phyloP scores from a whole-genome alignment of 1,140 invertebrate species.

The Ceratitis capitata region DNA sequence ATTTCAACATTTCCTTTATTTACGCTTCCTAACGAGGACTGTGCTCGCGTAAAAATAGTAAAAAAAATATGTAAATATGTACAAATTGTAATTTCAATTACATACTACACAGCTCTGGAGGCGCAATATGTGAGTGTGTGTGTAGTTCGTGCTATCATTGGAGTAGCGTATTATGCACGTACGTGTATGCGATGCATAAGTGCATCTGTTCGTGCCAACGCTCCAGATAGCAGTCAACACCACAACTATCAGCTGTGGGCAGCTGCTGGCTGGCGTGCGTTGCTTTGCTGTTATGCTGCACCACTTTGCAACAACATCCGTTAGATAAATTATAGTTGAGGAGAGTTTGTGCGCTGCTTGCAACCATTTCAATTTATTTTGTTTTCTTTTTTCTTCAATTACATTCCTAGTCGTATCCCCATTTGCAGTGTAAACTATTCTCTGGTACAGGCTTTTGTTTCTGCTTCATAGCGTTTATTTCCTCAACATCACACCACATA shows the following conservation, averaged over 20 bases:
- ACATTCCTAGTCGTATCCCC: neutral
- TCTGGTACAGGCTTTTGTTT: neutral
- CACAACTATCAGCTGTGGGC: neutral
- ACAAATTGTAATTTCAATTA: conserved; percentile 1
- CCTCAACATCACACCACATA: neutral
- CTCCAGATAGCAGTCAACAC: neutral
- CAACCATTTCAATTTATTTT: neutral
- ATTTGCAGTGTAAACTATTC: neutral
- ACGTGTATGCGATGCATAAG: neutral
- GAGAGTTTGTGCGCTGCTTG: neutral
- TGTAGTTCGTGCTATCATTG: neutral
- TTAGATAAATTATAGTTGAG: neutral
- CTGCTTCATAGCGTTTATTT: neutral
- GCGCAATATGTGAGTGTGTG: no score
- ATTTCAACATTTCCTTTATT: neutral
- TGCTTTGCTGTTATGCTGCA: neutral
- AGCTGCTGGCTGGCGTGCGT: neutral
- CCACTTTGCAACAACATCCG: neutral
- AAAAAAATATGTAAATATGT: no score
- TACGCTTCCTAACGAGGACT: no score
- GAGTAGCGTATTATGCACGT: neutral
- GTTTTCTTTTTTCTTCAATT: neutral
- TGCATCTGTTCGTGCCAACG: neutral
- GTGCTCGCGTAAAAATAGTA: no score
- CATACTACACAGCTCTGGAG: neutral